Conservation (phyloP, 2,113 vertebrate genomes). For the Eclectus roratus region DNA sequence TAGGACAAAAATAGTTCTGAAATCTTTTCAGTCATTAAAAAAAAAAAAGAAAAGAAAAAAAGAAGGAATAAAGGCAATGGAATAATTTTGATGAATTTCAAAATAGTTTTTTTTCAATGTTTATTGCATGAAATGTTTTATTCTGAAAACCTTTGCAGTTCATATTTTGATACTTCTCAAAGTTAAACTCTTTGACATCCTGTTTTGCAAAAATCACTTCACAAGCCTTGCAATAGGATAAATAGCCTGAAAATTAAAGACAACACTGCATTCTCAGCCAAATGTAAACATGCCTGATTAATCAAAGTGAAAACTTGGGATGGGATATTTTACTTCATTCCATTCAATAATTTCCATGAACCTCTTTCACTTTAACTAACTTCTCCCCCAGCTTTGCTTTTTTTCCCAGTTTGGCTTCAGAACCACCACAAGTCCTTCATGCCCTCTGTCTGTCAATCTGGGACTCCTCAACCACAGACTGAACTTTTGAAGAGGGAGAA, state of each 20-base stretch:
- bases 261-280: not conserved
- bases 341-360: not conserved
- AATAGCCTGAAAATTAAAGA: constrained; percentile 36
- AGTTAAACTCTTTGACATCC: not conserved
- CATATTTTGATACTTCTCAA: not conserved
- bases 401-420: not conserved
- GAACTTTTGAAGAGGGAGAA: not conserved
- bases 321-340: not conserved
- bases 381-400: not conserved
- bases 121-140: not conserved
- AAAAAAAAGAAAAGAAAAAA: not conserved
- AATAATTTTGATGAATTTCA: not conserved
- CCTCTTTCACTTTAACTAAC: not conserved
- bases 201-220: constrained; percentile 17
- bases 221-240: not conserved
- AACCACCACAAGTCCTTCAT: not conserved
- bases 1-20: not conserved
- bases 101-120: not conserved
- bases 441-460: accelerated
- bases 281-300: not conserved
- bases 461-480: not conserved
- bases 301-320: not conserved
- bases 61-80: not conserved
- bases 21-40: not conserved
- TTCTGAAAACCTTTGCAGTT: not conserved